Evolutionary conservation across 2,113 vertebrate genomes (phyloP), one percentile per base, ranked within the genome.

Genomic region (Sorex fumeus): DNA sequence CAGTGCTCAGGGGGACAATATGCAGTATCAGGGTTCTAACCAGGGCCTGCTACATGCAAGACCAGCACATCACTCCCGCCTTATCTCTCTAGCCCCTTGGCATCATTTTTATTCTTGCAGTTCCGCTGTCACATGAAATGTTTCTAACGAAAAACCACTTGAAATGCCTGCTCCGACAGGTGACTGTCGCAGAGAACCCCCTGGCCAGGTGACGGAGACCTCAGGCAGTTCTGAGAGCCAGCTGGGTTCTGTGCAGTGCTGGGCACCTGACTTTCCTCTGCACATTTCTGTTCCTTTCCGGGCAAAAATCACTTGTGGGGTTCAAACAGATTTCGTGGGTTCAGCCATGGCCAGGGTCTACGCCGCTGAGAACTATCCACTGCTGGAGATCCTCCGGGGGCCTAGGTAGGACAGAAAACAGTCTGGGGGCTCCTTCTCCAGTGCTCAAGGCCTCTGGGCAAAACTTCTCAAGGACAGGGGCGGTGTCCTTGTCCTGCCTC

Each of bases 121-220:
- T 50, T 81, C 75, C 74, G 83, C 13, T 53, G 7, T 92, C 67
- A 74, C n/a, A 74, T 69, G 27, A 88, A 82, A 45, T 62, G 80
- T 75, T 79, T 71, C 60, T 45, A 92, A 75, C 40, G 47, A 57
- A 34, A 34, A 60, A 53, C 27, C 6, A 21, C 34, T 78, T 40
- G 19, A 62, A 81, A 72, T 69, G 12, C n/a, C 47, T 62, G 45
- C 67, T 72, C 43, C 43, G 70, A 21, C 13, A 40, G 18, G 57
- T 23, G 21, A 60, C 57, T 4, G 23, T 7, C 19, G 23, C 57
- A 23, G 57, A 60, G 6, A 60, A 60, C 76, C 30, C 45, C 45
- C 21, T 12, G 2, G n/a, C 53, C 70, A 45, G 82, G 66, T 2
- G 30, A 53, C 88, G 27, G 60, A 23, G 78, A 32, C 50, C 53